Base-by-base conservation (phyloP, 1,140 invertebrate genomes). In the Dryas iulia region DNA sequence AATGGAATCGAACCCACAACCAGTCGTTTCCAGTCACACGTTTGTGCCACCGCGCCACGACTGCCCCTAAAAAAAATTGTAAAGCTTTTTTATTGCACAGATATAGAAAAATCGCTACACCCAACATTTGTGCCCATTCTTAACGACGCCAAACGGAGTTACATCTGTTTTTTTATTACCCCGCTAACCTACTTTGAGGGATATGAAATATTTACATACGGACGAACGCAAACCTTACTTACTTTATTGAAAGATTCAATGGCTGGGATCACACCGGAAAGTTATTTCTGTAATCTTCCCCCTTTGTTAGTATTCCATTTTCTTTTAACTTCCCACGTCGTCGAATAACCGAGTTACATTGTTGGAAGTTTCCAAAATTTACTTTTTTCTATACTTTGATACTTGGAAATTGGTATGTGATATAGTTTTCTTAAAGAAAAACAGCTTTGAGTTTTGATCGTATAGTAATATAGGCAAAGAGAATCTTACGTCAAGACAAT, bases 161-260 rank as follows among this genome's bases (percentile, higher is more conserved):
- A 62, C 60, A 47, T 53, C 60, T 62, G 60, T 52, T 62, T 62
- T 62, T 62, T 14, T 62, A 62, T 56, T 63, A 52, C 61, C 52
- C 10, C 61, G 61, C 61, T 63, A 63, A 63, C 61, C 61, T 53
- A 54, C 52, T 62, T 63, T 33, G 24, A 33, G 52, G 25, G 26
- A 24, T 28, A 28, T 31, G 21, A 63, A 56, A 63, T 63, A 63
- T 63, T 63, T 63, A 63, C 61, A 54, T 54, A 14, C 11, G 18
- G 18, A 47, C 39, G 39, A 10, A 47, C 33, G 33, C 33, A 14
- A 39, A 0, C 33, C 33, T 39, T 4, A n/a, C 39, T 47, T 47
- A 21, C 39, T 47, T 47, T 47, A 21, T 47, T 47, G 39, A 47
- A 47, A 47, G 14, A 47, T 21, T 18, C 39, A 21, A 47, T 21